Conservation (phyloP, 2,113 vertebrate genomes). For the Tetraodon nigroviridis region DNA sequence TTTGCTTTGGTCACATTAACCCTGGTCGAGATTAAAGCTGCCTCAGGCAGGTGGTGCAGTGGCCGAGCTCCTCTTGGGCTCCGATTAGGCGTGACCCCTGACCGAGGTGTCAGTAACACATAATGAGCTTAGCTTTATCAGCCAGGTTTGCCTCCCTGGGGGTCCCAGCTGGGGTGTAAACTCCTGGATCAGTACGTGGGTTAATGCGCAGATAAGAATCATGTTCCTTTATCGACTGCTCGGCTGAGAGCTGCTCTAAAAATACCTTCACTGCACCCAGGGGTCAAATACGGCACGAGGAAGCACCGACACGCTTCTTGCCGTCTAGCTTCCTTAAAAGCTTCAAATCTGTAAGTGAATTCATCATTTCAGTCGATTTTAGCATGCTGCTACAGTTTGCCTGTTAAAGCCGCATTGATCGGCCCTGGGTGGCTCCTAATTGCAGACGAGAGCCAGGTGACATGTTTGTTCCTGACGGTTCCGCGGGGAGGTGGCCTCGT, state of each 20-base stretch:
- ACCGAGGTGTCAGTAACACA: constrained; percentile 51
- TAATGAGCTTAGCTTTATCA: constrained; percentile 66
- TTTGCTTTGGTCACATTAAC: constrained; percentile 51
- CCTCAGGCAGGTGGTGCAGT: constrained; percentile 30
- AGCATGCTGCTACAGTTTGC: background rate
- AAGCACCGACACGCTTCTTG: constrained; percentile 3
- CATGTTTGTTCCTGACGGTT: constrained; percentile 24
- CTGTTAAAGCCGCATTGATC: constrained; percentile 31
- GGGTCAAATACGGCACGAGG: constrained; percentile 29
- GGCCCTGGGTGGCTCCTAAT: constrained; percentile 23
- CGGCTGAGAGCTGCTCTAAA: constrained; percentile 17
- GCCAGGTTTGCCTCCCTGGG: constrained; percentile 36
- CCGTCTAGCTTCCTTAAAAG: too few species aligned
- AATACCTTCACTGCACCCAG: constrained; percentile 26
- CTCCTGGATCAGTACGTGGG: constrained; percentile 21
- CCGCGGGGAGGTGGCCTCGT: constrained; percentile 12
- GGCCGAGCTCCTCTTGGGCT: constrained; percentile 57
- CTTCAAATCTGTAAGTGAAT: too few species aligned
- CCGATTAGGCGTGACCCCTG: constrained; percentile 58
- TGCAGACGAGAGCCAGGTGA: constrained; percentile 40
- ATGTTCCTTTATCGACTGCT: constrained; percentile 36
- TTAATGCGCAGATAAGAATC: constrained; percentile 57
- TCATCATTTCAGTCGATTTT: background rate
- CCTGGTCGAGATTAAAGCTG: constrained; percentile 54
- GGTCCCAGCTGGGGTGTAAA: constrained; percentile 16